phyloP scores from a whole-genome alignment of 1,140 invertebrate genomes.

The Drosophila busckii region DNA sequence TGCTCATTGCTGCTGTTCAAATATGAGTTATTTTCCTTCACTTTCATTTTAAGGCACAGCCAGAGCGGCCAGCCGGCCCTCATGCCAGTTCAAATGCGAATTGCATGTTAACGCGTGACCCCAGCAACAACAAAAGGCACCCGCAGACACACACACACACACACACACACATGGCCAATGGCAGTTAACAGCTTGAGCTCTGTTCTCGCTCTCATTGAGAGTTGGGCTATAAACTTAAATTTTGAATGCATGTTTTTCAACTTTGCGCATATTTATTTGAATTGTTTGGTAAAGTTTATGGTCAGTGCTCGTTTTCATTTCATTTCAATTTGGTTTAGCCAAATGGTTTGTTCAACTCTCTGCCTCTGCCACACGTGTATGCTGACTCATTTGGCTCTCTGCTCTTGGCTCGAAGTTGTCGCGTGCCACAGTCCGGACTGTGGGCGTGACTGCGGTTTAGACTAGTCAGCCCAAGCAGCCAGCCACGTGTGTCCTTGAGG shows the following conservation, averaged over 20 bases:
- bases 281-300: conserved; percentile 49
- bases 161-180: not conserved
- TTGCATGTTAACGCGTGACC: conserved; percentile 28
- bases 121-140: conserved; percentile 3
- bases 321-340: not conserved
- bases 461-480: too few species aligned
- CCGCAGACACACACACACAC: not conserved
- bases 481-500: conserved; percentile 44
- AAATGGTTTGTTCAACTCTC: conserved; percentile 59
- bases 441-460: conserved; percentile 29
- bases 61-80: not conserved
- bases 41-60: conserved; percentile 10
- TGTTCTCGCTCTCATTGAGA: not conserved
- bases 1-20: conserved; percentile 15
- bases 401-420: conserved; percentile 5
- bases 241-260: conserved; percentile 60
- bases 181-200: not conserved
- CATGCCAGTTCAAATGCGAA: conserved; percentile 6
- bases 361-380: conserved; percentile 3
- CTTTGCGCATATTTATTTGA: conserved; percentile 47
- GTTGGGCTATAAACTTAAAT: conserved; percentile 65
- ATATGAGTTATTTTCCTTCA: conserved; percentile 23
- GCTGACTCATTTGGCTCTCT: conserved; percentile 56
- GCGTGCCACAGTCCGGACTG: conserved; percentile 22
- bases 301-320: conserved; percentile 16